Evolutionary conservation across 2,888 invertebrate species (phyloP).

Genomic region (Galeopsomyia nigrocyanea): DNA sequence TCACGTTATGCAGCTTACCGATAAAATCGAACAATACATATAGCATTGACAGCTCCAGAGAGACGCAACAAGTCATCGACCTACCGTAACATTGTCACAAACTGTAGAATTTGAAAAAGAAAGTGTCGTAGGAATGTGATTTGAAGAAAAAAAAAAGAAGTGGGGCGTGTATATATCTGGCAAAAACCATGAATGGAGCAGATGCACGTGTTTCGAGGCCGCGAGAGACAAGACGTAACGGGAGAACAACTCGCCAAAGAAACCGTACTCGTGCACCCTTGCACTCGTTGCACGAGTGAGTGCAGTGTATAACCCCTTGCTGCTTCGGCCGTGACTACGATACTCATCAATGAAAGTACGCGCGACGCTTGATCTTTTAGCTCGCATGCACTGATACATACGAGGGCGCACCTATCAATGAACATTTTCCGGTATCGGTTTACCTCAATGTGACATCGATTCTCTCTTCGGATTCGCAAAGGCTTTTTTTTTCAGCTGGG

Average conservation of each 20-base stretch:
- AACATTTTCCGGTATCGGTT: constrained; percentile 40
- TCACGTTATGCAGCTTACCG: no score
- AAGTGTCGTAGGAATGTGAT: no score
- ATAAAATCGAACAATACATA: no score
- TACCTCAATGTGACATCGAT: constrained; percentile 10
- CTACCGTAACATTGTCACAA: no score
- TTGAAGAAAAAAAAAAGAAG: no score
- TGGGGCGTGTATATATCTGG: no score
- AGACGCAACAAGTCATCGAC: no score
- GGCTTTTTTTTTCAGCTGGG: background rate
- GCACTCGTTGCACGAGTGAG: no score
- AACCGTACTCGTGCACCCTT: constrained; percentile 59
- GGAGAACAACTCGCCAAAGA: constrained; percentile 58
- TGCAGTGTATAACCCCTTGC: constrained; percentile 27
- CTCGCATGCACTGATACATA: constrained; percentile 16
- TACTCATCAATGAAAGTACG: constrained; percentile 56
- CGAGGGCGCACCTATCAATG: constrained; percentile 18
- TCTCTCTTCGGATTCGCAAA: background rate
- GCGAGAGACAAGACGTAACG: constrained; percentile 57
- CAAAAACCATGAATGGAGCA: constrained; percentile 44
- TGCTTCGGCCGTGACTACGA: constrained; percentile 35
- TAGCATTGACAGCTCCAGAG: no score
- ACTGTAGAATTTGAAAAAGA: no score
- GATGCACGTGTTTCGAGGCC: constrained; percentile 49
- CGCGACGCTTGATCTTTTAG: constrained; percentile 31